phyloP scores from a whole-genome alignment of 2,113 vertebrate species.

The Scomber scombrus region DNA sequence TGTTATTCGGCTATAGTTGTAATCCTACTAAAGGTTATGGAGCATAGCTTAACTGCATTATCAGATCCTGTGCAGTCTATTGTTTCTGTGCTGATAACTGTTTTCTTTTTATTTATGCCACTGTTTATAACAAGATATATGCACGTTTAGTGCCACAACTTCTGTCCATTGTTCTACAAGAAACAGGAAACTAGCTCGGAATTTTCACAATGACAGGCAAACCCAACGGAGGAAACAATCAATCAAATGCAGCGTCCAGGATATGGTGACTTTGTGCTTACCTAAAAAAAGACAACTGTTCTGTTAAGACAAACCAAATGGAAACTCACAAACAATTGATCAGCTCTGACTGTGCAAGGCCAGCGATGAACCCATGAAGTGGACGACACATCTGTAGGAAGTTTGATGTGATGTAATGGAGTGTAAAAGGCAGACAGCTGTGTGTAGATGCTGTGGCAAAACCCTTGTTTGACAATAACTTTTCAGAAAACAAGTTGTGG shows the following conservation, averaged over 20 bases:
- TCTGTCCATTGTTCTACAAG: conserved; percentile 75
- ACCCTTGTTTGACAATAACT: background rate
- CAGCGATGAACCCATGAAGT: background rate
- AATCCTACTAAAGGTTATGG: too few relatives aligned
- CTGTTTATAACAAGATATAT: conserved; percentile 59
- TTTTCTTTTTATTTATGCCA: background rate
- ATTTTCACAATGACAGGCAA: conserved; percentile 67
- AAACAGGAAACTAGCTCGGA: conserved; percentile 76
- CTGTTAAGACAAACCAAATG: background rate
- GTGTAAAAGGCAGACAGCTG: background rate
- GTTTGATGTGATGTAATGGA: conserved; percentile 10
- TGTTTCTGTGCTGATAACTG: background rate
- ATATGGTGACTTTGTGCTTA: conserved; percentile 54
- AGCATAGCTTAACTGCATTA: too few relatives aligned
- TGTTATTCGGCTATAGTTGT: conserved; percentile 10
- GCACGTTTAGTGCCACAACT: conserved; percentile 35
- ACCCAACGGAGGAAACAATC: conserved; percentile 74
- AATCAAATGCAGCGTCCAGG: conserved; percentile 61
- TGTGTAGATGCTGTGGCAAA: background rate
- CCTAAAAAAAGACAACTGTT: conserved; percentile 46
- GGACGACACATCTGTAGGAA: conserved; percentile 8
- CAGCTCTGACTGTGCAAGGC: conserved; percentile 11
- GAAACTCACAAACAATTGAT: conserved; percentile 42
- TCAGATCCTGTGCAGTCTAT: too few relatives aligned
- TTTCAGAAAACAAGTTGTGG: conserved; percentile 6